phyloP scores from a whole-genome alignment of 2,797 vertebrate genomes.

The Telmatherina bonti region DNA sequence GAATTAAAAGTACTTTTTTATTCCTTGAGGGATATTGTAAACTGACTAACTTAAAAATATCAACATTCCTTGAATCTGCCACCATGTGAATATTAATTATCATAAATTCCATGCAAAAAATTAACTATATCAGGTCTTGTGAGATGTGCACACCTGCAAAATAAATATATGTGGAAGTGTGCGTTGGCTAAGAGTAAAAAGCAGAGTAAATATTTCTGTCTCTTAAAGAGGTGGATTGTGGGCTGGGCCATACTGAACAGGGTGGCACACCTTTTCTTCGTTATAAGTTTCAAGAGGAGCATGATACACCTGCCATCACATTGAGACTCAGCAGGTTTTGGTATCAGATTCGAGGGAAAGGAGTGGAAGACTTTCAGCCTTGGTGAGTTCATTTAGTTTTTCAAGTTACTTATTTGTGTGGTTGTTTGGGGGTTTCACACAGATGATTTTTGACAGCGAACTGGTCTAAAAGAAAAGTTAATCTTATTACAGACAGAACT shows the following conservation, averaged over 20 bases:
- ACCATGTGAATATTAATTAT: too few relatives aligned
- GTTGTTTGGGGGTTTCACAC: background rate
- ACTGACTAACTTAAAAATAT: too few relatives aligned
- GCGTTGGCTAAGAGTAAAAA: background rate
- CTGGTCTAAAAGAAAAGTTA: background rate
- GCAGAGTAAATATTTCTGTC: constrained; percentile 50
- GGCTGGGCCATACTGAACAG: constrained; percentile 45
- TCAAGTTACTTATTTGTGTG: background rate
- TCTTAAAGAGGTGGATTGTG: constrained; percentile 47
- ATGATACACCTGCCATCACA: constrained; percentile 38
- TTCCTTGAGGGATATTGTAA: too few relatives aligned
- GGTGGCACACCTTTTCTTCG: constrained; percentile 61
- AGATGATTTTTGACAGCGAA: background rate
- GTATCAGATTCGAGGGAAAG: constrained; percentile 23
- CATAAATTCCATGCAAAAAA: background rate
- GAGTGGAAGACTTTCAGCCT: background rate
- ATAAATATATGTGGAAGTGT: background rate
- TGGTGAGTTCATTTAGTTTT: constrained; percentile 51
- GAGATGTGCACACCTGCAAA: background rate
- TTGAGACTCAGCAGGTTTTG: constrained; percentile 30
- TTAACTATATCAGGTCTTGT: background rate
- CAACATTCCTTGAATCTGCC: too few relatives aligned
- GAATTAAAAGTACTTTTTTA: too few relatives aligned
- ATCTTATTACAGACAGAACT: background rate
- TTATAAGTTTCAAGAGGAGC: constrained; percentile 41